These are phyloP conservation scores for Leucophenga maculata DNA, from an alignment of 2,888 invertebrate species.

Conservation along the genomic window DNA sequence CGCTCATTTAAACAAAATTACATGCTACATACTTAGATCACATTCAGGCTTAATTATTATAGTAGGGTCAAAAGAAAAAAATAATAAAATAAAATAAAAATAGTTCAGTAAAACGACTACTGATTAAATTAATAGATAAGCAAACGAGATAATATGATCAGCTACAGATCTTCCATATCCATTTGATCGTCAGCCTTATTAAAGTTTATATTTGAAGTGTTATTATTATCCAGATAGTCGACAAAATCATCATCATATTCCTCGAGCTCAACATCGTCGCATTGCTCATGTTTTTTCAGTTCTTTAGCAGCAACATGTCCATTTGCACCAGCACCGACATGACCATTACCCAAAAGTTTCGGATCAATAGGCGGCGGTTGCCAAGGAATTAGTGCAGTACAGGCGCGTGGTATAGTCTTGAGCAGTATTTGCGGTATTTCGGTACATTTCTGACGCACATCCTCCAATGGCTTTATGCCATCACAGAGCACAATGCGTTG, in stretches of 20 bases:
- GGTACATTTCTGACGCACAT: constrained; percentile 72
- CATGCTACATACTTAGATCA: no score
- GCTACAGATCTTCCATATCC: constrained; percentile 68
- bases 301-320: background rate
- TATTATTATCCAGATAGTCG: constrained; percentile 66
- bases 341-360: constrained; percentile 3
- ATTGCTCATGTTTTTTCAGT: background rate
- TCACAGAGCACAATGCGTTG: constrained; percentile 79
- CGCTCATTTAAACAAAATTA: no score
- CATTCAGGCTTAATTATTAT: no score
- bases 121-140: background rate
- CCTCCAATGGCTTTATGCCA: constrained; percentile 77
- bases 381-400: constrained; percentile 87
- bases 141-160: background rate
- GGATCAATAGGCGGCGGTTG: constrained; percentile 78
- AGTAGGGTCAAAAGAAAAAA: no score
- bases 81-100: no score
- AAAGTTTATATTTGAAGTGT: constrained; percentile 72
- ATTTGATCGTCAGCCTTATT: constrained; percentile 69
- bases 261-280: constrained; percentile 45
- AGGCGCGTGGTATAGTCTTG: constrained; percentile 76
- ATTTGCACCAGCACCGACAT: background rate
- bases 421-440: constrained; percentile 80
- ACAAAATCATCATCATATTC: constrained; percentile 62
- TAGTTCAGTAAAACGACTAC: background rate